These are phyloP conservation scores for Ptiloglossa arizonensis DNA, from an alignment of 1,140 invertebrate species.

Conservation along the genomic window DNA sequence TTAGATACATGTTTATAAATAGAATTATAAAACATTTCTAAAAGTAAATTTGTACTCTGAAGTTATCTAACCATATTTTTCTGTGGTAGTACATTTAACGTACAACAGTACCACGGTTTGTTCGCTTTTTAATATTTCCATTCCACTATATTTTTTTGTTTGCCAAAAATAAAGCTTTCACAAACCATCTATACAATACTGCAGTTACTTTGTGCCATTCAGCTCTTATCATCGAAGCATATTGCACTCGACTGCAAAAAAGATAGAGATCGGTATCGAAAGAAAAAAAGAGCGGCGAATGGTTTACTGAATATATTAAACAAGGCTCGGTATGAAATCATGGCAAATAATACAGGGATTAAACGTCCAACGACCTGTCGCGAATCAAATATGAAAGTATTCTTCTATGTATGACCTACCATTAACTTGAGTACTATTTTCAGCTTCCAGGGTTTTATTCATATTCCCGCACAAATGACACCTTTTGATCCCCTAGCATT, in stretches of 20 bases:
- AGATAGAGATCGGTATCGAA: slow-evolving; percentile 20
- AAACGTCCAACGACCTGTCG: neutral
- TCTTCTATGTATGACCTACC: neutral
- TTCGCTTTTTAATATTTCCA: neutral
- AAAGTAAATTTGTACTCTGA: neutral
- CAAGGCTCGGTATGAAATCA: neutral
- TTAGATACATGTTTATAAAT: neutral
- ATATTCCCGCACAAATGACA: neutral
- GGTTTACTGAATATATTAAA: slow-evolving; percentile 28
- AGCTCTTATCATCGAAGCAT: slow-evolving; percentile 56
- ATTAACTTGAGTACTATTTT: slow-evolving; percentile 11
- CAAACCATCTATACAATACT: slow-evolving; percentile 58
- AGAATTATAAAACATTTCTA: neutral
- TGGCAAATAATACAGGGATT: slow-evolving; percentile 9
- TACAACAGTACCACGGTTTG: neutral
- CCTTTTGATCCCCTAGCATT: slow-evolving; percentile 7
- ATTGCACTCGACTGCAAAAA: slow-evolving; percentile 52
- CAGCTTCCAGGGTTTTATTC: neutral
- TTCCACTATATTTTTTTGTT: slow-evolving; percentile 60
- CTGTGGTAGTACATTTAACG: neutral
- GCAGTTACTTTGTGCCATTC: slow-evolving; percentile 65
- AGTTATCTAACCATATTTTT: neutral
- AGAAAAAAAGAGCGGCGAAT: slow-evolving; percentile 1
- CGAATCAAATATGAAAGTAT: neutral
- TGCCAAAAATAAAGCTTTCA: slow-evolving; percentile 68